These are phyloP conservation scores for Nestor notabilis DNA, from an alignment of 2,113 vertebrate species.

Conservation along the genomic window DNA sequence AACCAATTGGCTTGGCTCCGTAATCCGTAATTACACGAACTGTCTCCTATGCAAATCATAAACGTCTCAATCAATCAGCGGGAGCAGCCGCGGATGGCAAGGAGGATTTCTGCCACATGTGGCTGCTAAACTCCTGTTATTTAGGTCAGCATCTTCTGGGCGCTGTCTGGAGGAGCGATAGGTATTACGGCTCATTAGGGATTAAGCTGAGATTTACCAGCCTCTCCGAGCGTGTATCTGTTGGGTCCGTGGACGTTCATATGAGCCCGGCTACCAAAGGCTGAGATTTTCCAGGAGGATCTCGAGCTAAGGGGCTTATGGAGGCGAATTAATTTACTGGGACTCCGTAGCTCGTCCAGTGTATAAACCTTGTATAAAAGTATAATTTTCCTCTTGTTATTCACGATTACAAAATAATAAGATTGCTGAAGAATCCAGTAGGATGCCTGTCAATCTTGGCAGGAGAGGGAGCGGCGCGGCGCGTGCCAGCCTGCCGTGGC, in stretches of 20 bases:
- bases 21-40: background rate
- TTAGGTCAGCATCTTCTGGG: conserved; percentile 9
- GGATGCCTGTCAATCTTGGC: conserved; percentile 69
- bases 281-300: background rate
- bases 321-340: conserved; percentile 30
- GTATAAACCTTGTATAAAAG: conserved; percentile 34
- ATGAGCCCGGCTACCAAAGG: background rate
- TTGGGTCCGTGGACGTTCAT: background rate
- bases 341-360: background rate
- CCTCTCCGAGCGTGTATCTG: background rate
- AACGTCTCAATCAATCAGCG: background rate
- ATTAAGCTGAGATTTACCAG: conserved; percentile 5
- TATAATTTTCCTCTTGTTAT: conserved; percentile 59
- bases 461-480: conserved; percentile 22
- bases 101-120: background rate
- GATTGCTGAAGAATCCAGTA: conserved; percentile 68
- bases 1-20: background rate
- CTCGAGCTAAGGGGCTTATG: conserved; percentile 3
- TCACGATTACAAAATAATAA: conserved; percentile 71
- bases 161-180: background rate
- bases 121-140: background rate
- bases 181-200: background rate
- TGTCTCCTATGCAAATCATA: background rate
- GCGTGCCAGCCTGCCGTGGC: conserved; percentile 46
- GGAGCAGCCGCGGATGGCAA: background rate